Base-by-base conservation (phyloP, 2,797 vertebrate species). In the Salmo trutta region DNA sequence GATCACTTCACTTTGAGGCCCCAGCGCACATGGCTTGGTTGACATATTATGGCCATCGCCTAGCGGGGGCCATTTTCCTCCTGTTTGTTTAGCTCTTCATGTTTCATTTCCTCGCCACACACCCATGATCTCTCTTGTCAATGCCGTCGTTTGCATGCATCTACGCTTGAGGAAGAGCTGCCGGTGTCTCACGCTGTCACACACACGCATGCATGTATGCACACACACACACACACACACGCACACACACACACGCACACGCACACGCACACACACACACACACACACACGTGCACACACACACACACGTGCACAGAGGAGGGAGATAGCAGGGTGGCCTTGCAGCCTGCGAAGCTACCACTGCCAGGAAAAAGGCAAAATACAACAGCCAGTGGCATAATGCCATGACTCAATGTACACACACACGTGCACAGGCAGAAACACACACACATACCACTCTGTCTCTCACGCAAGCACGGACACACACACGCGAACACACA, bases 61-160 rank as follows among this genome's bases (percentile, higher is more conserved):
- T 83, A 84, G 77, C 24, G 0, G 65, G 74, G 82, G 54, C 80
- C 79, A 75, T 84, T 67, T 88, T 27, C 41, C 14, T n/a, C 21
- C 51, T 10, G 87, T 90, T 92, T 91, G 86, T 89, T 90, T 91
- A 89, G 83, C 90, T 90, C 85, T 88, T 91, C 89, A 87, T 91
- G 91, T 91, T 90, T 87, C 85, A 89, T 92, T 91, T 94, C 92
- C 90, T 79, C 79, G 78, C 76, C 79, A 78, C 85, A 81, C 78
- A 82, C 68, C 81, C 85, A 5, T 85, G 85, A 88, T 88, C 80
- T 83, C 81, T 87, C 86, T 82, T 88, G 88, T 91, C 89, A 86
- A 80, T 72, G 81, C 76, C 69, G 80, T 85, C 79, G 62, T 83
- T 88, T 88, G 88, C 87, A 91, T 86, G 87, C 88, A 88, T 81